Conservation (phyloP, 2,888 invertebrate genomes). For the Drosophila yooni region DNA sequence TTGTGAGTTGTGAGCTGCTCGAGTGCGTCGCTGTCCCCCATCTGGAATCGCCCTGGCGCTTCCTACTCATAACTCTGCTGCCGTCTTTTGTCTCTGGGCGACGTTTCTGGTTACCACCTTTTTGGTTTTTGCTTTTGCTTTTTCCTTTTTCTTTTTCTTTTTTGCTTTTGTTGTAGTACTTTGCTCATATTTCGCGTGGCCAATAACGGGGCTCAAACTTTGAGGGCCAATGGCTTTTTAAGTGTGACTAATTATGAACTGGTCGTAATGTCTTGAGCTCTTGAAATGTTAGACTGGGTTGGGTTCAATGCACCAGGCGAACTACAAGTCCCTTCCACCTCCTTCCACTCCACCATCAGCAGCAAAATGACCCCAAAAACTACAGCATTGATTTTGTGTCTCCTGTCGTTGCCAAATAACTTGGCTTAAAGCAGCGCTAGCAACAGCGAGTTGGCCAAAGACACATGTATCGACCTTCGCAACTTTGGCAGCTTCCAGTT, state of each 20-base stretch:
- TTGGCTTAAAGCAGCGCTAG: slow-evolving; percentile 36
- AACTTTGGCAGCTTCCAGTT: background rate
- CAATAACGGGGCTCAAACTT: slow-evolving; percentile 68
- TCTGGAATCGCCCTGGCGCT: slow-evolving; percentile 42
- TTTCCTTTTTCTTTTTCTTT: background rate
- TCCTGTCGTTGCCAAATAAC: slow-evolving; percentile 24
- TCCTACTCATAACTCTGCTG: slow-evolving; percentile 55
- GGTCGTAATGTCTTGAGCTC: slow-evolving; percentile 52
- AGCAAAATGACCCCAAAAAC: slow-evolving; percentile 27
- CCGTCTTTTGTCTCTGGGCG: slow-evolving; percentile 32
- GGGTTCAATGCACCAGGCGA: slow-evolving; percentile 58
- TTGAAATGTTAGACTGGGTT: slow-evolving; percentile 49
- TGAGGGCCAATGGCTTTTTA: slow-evolving; percentile 77
- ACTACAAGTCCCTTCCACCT: background rate
- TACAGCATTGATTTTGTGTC: slow-evolving; percentile 60
- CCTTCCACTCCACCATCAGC: no score
- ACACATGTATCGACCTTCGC: slow-evolving; percentile 29
- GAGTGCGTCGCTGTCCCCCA: slow-evolving; percentile 28
- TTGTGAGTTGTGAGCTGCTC: slow-evolving; percentile 40
- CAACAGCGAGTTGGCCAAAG: slow-evolving; percentile 18
- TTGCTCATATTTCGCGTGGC: slow-evolving; percentile 70
- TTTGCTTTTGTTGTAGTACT: slow-evolving; percentile 9
- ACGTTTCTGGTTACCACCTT: slow-evolving; percentile 59
- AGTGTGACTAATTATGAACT: slow-evolving; percentile 78
- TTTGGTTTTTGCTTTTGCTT: slow-evolving; percentile 21